Base-by-base conservation (phyloP, 2,797 vertebrate genomes). In the Hippocampus kuda region DNA sequence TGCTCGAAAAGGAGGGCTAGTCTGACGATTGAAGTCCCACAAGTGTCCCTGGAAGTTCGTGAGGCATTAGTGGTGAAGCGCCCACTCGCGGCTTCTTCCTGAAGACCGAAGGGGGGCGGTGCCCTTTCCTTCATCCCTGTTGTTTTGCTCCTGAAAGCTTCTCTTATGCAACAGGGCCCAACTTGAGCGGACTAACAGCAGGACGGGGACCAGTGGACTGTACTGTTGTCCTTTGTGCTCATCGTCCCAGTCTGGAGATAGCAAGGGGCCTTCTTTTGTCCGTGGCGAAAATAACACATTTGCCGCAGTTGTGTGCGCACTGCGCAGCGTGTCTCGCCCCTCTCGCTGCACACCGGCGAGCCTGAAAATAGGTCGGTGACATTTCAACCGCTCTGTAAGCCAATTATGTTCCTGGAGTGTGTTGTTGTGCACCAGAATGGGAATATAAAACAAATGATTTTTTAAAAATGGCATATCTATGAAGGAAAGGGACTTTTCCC, bases 21-120 rank as follows among this genome's bases (percentile, higher is more conserved):
- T 67, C 78, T 81, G 66, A 72, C 81, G 88, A 88, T 83, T 86
- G 79, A 89, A 85, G 83, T 82, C 78, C 79, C 82, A 71, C 75
- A 78, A 86, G 83, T 78, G 75, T 75, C 83, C 80, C 86, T 85
- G 83, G 84, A 85, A 89, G 79, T 81, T 78, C 83, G 71, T 77
- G 83, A 89, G 81, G 85, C 87, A 78, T 88, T 83, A 73, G 82
- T 85, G 84, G 87, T 89, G 90, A 90, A 91, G 63, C n/a, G 85
- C 89, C 88, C 70, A 65, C 79, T 61, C 74, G 56, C 67, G 60
- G 83, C 71, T 82, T 86, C 79, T 73, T 75, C 73, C 70, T 77
- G 76, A 84, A 87, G 87, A 83, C 77, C 59, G 65, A 46, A 77
- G 74, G 78, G 74, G 77, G 68, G 81, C 49, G 84, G 84, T 79